Percentiles rank a stretch among this genome's conserved stretches.
Conservation (phyloP, 2,888 invertebrate genomes). For the Isoperla grammatica region DNA sequence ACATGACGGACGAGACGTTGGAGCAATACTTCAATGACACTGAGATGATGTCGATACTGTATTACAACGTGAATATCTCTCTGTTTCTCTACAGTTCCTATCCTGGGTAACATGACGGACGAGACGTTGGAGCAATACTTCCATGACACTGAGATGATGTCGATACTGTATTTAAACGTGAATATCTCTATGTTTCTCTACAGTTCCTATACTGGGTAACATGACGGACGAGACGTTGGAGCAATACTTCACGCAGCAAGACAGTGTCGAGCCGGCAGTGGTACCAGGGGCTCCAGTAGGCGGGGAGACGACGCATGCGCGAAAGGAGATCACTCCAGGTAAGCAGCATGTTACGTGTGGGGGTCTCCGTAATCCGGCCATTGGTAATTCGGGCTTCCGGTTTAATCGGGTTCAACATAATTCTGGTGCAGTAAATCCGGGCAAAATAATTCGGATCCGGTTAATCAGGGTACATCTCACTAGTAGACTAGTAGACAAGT, state of each 20-base stretch:
- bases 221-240: conserved; percentile 54
- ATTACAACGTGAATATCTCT: not conserved
- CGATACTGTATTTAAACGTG: not conserved
- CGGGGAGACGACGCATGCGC: conserved; percentile 48
- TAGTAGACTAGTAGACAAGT: too few relatives aligned
- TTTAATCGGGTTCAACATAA: too few relatives aligned
- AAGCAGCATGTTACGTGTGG: not conserved
- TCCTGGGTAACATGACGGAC: conserved; percentile 50
- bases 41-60: too few relatives aligned
- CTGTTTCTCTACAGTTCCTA: conserved; percentile 26
- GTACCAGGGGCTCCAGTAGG: conserved; percentile 39
- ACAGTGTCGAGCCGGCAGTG: conserved; percentile 42
- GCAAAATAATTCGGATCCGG: too few relatives aligned
- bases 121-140: conserved; percentile 55
- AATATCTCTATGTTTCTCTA: conserved; percentile 11
- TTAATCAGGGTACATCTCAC: too few relatives aligned
- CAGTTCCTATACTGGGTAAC: conserved; percentile 42
- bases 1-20: conserved; percentile 53
- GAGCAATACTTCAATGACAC: conserved; percentile 48
- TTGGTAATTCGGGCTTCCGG: not conserved
- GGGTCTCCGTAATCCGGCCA: not conserved
- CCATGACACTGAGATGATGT: too few relatives aligned
- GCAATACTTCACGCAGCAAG: conserved; percentile 55
- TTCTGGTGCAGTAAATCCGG: too few relatives aligned
- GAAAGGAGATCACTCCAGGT: conserved; percentile 43